These are phyloP conservation scores for Luperina testacea DNA, from an alignment of 2,888 invertebrate species.

Conservation along the genomic window DNA sequence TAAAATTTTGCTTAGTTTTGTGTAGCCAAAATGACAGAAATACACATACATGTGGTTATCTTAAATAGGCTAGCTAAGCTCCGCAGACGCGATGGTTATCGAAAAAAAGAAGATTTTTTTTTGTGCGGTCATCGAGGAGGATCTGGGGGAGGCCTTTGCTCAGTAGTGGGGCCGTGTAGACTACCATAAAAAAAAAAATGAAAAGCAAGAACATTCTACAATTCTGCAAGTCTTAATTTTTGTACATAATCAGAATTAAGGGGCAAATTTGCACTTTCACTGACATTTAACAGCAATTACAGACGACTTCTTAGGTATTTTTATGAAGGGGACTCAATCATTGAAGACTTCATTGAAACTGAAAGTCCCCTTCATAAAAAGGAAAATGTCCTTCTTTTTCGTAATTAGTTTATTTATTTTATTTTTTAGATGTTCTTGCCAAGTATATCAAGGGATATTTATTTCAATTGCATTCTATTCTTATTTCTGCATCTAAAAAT, in stretches of 20 bases:
- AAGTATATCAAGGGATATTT: background rate
- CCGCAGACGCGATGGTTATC: too few relatives aligned
- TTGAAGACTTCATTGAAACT: too few relatives aligned
- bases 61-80: too few relatives aligned
- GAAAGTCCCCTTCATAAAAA: too few relatives aligned
- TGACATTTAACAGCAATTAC: background rate
- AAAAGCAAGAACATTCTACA: background rate
- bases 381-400: background rate
- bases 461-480: background rate
- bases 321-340: too few relatives aligned
- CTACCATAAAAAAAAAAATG: too few relatives aligned
- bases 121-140: too few relatives aligned
- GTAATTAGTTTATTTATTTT: background rate
- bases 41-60: too few relatives aligned
- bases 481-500: conserved; percentile 6
- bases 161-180: too few relatives aligned
- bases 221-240: background rate
- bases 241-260: background rate
- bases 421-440: background rate
- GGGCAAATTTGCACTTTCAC: background rate
- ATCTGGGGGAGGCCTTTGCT: too few relatives aligned
- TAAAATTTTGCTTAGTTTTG: background rate
- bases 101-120: too few relatives aligned
- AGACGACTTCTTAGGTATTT: background rate
- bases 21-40: background rate